phyloP scores from a whole-genome alignment of 1,140 invertebrate species.

The Metaphire vulgaris region DNA sequence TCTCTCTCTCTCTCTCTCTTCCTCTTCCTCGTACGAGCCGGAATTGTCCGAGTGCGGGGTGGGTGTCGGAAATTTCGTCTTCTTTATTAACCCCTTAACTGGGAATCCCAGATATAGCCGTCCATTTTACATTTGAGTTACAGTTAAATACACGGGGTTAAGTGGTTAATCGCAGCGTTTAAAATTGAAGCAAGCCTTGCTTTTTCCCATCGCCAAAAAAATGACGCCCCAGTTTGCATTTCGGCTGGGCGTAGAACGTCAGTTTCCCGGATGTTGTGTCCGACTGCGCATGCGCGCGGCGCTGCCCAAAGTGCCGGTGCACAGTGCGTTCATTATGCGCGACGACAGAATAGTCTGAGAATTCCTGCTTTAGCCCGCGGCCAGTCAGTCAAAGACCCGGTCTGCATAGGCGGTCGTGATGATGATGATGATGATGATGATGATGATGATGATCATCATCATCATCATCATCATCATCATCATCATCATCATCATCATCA shows the following conservation, averaged over 20 bases:
- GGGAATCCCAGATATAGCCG: background rate
- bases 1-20: constrained; percentile 17
- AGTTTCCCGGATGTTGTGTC: too few relatives aligned
- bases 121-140: background rate
- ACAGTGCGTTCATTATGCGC: background rate
- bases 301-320: background rate
- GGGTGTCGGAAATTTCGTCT: constrained; percentile 20
- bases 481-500: constrained; percentile 2
- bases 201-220: too few relatives aligned
- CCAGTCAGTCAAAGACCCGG: background rate
- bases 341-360: background rate
- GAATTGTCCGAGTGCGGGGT: constrained; percentile 23
- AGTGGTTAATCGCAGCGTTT: too few relatives aligned
- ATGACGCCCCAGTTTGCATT: too few relatives aligned
- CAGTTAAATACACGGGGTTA: too few relatives aligned
- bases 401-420: background rate
- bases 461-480: constrained; percentile 3
- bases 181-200: too few relatives aligned
- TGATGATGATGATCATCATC: background rate
- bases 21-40: background rate
- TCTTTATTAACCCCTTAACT: background rate
- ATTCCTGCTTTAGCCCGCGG: background rate
- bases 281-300: background rate
- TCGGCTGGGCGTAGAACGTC: too few relatives aligned
- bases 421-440: background rate